Percentiles rank a stretch among this genome's conserved stretches.
phyloP scores from a whole-genome alignment of 2,888 invertebrate species.

The Ophioninae sp. region DNA sequence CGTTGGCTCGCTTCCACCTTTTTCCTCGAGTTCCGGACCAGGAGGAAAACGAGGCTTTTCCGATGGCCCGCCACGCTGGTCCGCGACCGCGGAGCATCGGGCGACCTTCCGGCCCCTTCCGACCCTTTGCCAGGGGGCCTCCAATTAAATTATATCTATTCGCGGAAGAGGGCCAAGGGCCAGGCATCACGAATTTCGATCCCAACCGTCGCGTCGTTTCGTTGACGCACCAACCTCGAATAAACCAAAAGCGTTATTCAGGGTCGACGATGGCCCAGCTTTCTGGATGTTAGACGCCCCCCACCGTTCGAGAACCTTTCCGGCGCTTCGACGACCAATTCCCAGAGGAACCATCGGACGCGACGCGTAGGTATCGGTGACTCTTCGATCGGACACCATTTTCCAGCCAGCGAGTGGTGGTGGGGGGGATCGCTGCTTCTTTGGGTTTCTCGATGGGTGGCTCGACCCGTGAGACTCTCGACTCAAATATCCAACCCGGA shows the following conservation, averaged over 20 bases:
- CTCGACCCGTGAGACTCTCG: too few species aligned
- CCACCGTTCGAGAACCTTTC: too few species aligned
- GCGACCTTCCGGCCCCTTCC: conserved; percentile 73
- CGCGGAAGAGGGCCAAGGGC: not conserved
- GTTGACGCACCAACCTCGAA: too few species aligned
- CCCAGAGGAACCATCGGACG: not conserved
- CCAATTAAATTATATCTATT: conserved; percentile 78
- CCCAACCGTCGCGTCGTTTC: not conserved
- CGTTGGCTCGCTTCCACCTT: conserved; percentile 37
- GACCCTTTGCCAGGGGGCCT: conserved; percentile 77
- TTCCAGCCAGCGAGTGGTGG: not conserved
- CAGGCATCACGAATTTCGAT: conserved; percentile 12
- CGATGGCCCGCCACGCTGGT: conserved; percentile 16
- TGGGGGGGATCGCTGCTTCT: not conserved
- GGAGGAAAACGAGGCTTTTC: conserved; percentile 18
- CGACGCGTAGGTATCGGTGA: not conserved
- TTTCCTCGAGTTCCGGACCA: conserved; percentile 25
- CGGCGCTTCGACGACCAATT: not conserved
- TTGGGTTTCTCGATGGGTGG: not conserved
- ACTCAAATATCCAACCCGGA: too few species aligned
- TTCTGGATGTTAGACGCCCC: too few species aligned
- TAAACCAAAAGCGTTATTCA: too few species aligned
- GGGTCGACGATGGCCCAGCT: too few species aligned
- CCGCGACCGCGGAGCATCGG: conserved; percentile 14
- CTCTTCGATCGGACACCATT: not conserved